Conservation (phyloP, 2,113 vertebrate genomes). For the Cheilinus undulatus region DNA sequence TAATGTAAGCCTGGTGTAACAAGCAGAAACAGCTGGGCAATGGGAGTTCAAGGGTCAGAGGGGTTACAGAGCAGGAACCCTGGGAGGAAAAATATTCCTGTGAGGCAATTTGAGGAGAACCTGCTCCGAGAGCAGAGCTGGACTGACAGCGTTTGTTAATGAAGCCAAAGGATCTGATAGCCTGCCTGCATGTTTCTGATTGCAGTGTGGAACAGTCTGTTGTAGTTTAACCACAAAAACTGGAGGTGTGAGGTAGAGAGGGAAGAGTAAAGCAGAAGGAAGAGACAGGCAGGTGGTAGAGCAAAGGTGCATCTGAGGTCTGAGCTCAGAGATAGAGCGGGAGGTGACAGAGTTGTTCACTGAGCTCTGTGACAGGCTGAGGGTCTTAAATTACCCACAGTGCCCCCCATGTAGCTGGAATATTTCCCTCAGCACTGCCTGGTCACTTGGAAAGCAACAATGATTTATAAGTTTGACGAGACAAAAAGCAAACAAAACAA, state of each 20-base stretch:
- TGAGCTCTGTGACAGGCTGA: background rate
- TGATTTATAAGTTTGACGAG: constrained; percentile 23
- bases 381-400: constrained; percentile 19
- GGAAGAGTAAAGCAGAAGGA: background rate
- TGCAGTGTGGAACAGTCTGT: background rate
- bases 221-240: background rate
- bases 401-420: background rate
- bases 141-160: constrained; percentile 9
- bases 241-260: background rate
- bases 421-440: background rate
- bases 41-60: constrained; percentile 28
- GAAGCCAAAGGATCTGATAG: background rate
- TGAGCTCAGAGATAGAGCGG: background rate
- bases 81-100: constrained; percentile 26
- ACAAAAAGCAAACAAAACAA: background rate
- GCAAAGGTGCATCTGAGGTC: background rate
- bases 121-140: constrained; percentile 6
- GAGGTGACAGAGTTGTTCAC: constrained; percentile 2
- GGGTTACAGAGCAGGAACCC: constrained; percentile 23
- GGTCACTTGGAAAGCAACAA: background rate
- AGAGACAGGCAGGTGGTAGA: background rate
- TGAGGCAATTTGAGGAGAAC: constrained; percentile 54
- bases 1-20: constrained; percentile 13
- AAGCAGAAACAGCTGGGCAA: constrained; percentile 57
- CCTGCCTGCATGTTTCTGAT: background rate